phyloP scores from a whole-genome alignment of 2,797 vertebrate species.

The Ptychobarbus kaznakovi region DNA sequence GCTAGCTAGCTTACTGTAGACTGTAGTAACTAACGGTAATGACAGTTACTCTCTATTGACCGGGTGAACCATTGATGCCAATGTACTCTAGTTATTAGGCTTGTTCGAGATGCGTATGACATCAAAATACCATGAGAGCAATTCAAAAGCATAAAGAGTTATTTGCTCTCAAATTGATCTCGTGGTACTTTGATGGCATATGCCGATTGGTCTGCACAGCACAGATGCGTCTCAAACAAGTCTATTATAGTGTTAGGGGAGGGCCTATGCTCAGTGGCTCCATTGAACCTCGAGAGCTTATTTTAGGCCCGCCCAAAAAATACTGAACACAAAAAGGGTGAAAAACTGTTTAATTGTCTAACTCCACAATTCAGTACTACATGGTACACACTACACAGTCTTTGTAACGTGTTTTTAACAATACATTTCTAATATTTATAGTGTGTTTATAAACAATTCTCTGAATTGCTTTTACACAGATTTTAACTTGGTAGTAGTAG shows the following conservation, averaged over 20 bases:
- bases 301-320: neutral
- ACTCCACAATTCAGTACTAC: neutral
- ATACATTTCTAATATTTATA: neutral
- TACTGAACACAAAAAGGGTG: neutral
- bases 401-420: neutral
- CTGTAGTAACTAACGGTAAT: neutral
- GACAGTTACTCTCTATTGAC: neutral
- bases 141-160: neutral
- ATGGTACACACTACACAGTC: neutral
- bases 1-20: neutral
- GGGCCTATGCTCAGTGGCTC: neutral
- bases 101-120: neutral
- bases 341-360: neutral
- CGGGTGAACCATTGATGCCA: neutral
- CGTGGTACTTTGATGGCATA: neutral
- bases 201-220: neutral
- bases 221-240: neutral
- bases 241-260: neutral
- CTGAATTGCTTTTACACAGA: neutral
- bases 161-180: neutral
- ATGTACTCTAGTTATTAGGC: neutral
- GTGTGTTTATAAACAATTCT: neutral
- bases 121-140: neutral
- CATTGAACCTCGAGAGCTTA: neutral
- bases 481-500: neutral